Evolutionary conservation across 2,888 invertebrate genomes (phyloP).

Genomic region (Hirtodrosophila trivittata): DNA sequence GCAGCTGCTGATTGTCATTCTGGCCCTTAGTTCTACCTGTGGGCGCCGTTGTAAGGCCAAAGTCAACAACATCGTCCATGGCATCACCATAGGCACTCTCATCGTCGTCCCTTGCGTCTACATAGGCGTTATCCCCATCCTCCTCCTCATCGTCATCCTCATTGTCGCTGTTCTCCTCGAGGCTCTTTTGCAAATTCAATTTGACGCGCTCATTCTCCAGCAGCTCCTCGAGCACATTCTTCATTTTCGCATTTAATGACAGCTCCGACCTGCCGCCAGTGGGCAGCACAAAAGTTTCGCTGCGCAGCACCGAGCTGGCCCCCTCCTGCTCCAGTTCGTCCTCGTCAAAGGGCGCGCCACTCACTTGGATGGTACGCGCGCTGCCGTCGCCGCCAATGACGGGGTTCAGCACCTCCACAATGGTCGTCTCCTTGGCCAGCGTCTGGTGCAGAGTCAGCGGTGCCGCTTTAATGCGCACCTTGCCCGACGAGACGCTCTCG

Average conservation of each 20-base stretch:
- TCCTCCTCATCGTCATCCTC: constrained; percentile 53
- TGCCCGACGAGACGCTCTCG: constrained; percentile 74
- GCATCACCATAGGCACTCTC: constrained; percentile 70
- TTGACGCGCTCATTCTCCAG: constrained; percentile 84
- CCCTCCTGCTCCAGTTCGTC: constrained; percentile 60
- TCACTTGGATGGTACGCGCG: constrained; percentile 82
- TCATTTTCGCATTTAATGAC: constrained; percentile 84
- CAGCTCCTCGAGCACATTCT: constrained; percentile 84
- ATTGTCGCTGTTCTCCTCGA: constrained; percentile 77
- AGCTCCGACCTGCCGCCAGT: constrained; percentile 67
- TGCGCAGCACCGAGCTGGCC: constrained; percentile 67
- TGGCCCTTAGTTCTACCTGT: constrained; percentile 34
- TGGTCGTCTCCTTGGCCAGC: constrained; percentile 81
- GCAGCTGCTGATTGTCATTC: constrained; percentile 80
- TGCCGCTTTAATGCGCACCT: constrained; percentile 75
- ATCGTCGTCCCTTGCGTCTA: constrained; percentile 63
- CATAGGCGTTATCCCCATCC: constrained; percentile 58
- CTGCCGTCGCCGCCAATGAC: constrained; percentile 83
- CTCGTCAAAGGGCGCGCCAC: constrained; percentile 73
- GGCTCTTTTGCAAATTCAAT: constrained; percentile 84
- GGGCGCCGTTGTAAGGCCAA: constrained; percentile 40
- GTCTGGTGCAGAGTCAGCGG: constrained; percentile 81
- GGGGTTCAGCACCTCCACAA: constrained; percentile 84
- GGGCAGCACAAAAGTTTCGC: constrained; percentile 79
- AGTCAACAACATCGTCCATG: constrained; percentile 74